Conservation (phyloP, 2,797 vertebrate genomes). For the Erpetoichthys calabaricus region DNA sequence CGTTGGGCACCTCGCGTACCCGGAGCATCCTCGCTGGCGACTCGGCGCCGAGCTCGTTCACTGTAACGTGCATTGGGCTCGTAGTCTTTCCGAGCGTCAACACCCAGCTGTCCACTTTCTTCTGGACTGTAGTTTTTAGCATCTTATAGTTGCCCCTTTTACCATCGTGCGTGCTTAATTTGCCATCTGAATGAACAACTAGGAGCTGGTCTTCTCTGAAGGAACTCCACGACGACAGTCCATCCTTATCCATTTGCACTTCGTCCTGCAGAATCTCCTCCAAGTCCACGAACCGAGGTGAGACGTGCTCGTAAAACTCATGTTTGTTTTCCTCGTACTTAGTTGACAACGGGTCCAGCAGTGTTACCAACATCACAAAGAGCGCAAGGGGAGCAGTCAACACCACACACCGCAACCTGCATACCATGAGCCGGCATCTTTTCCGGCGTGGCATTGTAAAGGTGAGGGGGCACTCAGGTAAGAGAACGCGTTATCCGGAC, state of each 20-base stretch:
- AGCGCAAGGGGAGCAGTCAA: slow-evolving; percentile 34
- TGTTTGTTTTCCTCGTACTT: no score
- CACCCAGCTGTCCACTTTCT: slow-evolving; percentile 7
- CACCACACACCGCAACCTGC: slow-evolving; percentile 34
- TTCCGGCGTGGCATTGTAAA: slow-evolving; percentile 42
- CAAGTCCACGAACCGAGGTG: slow-evolving; percentile 35
- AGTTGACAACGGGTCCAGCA: slow-evolving; percentile 26
- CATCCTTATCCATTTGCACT: slow-evolving; percentile 35
- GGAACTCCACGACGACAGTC: slow-evolving; percentile 38
- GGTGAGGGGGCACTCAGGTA: no score
- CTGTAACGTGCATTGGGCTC: slow-evolving; percentile 10
- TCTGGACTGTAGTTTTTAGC: slow-evolving; percentile 26
- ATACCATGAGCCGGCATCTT: slow-evolving; percentile 33
- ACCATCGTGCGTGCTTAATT: slow-evolving; percentile 10
- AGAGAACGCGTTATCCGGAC: slow-evolving; percentile 6
- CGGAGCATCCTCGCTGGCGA: slow-evolving; percentile 13
- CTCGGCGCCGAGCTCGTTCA: slow-evolving; percentile 17
- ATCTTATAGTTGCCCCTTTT: slow-evolving; percentile 32
- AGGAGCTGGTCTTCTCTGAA: slow-evolving; percentile 44
- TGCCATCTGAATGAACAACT: no score
- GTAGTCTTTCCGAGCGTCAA: slow-evolving; percentile 12
- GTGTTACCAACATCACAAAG: slow-evolving; percentile 34
- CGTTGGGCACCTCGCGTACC: slow-evolving; percentile 27
- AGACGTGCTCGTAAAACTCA: slow-evolving; percentile 23
- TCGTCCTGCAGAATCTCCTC: slow-evolving; percentile 39